A percentile compares a stretch with the other conserved stretches of the same genome.
Conservation (phyloP, 2,888 invertebrate genomes). For the Tillus elongatus region DNA sequence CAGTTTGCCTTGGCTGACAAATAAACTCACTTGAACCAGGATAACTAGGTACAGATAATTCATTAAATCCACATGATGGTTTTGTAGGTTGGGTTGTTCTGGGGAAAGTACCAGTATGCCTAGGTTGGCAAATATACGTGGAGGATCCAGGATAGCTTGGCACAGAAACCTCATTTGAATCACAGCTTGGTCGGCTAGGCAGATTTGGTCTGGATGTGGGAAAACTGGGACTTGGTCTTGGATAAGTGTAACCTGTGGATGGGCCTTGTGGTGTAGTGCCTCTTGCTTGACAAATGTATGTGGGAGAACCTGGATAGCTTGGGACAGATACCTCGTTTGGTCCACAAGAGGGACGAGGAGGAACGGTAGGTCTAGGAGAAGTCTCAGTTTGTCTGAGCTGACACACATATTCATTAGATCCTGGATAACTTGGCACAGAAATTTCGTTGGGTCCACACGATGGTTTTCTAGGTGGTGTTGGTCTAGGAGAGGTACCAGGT, state of each 20-base stretch:
- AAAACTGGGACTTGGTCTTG: constrained; percentile 12
- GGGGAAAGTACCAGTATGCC: too few species aligned
- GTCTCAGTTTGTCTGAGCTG: constrained; percentile 10
- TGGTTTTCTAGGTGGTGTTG: constrained; percentile 17
- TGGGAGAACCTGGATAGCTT: too few species aligned
- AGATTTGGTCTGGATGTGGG: too few species aligned
- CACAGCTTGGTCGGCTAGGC: constrained; percentile 19
- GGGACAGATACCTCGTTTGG: too few species aligned
- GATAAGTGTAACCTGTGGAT: constrained; percentile 3
- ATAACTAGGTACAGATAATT: neutral
- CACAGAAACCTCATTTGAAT: too few species aligned
- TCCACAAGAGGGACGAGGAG: too few species aligned
- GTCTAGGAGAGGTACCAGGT: constrained; percentile 23
- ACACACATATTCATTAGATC: constrained; percentile 9
- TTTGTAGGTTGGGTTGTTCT: constrained; percentile 8
- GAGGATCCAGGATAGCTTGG: too few species aligned
- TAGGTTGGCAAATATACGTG: too few species aligned
- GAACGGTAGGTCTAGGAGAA: constrained; percentile 10
- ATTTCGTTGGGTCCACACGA: constrained; percentile 29
- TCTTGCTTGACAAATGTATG: neutral
- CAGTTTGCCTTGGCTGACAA: constrained; percentile 8
- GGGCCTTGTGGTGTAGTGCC: neutral
- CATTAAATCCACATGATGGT: constrained; percentile 6
- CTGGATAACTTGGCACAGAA: constrained; percentile 10
- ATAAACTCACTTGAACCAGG: constrained; percentile 3